phyloP scores from a whole-genome alignment of 2,113 vertebrate genomes.

The Oophaga pumilio region DNA sequence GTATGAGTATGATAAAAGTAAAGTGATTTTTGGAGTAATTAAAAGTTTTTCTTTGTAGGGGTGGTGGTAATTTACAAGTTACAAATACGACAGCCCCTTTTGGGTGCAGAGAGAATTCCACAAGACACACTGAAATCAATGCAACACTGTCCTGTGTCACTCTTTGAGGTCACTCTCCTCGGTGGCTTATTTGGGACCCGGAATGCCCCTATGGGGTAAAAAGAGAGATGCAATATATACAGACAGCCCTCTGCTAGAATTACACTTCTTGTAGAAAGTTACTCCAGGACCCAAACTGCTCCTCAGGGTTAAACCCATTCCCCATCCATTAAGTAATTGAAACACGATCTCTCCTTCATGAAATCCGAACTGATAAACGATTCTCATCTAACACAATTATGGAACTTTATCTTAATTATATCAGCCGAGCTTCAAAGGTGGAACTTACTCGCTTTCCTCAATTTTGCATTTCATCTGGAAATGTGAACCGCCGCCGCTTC shows the following conservation, averaged over 20 bases:
- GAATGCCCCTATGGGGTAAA: too few species aligned
- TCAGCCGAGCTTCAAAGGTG: constrained; percentile 31
- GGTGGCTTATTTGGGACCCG: too few species aligned
- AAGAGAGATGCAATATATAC: too few species aligned
- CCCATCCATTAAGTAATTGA: background rate
- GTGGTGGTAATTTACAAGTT: too few species aligned
- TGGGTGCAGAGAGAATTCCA: too few species aligned
- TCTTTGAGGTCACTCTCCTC: too few species aligned
- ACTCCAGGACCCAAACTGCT: background rate
- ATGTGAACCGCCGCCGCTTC: constrained; percentile 21
- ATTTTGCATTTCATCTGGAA: constrained; percentile 44
- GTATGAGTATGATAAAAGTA: too few species aligned
- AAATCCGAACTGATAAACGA: constrained; percentile 35
- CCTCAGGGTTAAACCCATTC: background rate
- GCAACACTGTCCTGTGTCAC: too few species aligned
- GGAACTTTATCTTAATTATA: constrained; percentile 50
- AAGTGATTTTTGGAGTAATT: too few species aligned
- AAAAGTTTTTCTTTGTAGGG: too few species aligned
- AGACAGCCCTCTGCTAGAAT: background rate
- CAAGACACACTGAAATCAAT: too few species aligned
- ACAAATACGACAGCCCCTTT: too few species aligned
- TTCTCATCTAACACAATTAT: constrained; percentile 38
- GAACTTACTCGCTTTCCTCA: constrained; percentile 6
- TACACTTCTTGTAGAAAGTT: background rate
- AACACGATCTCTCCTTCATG: background rate